A percentile compares a stretch with the other conserved stretches of the same genome.
phyloP scores from a whole-genome alignment of 2,113 vertebrate genomes.

The Prolemur simus region DNA sequence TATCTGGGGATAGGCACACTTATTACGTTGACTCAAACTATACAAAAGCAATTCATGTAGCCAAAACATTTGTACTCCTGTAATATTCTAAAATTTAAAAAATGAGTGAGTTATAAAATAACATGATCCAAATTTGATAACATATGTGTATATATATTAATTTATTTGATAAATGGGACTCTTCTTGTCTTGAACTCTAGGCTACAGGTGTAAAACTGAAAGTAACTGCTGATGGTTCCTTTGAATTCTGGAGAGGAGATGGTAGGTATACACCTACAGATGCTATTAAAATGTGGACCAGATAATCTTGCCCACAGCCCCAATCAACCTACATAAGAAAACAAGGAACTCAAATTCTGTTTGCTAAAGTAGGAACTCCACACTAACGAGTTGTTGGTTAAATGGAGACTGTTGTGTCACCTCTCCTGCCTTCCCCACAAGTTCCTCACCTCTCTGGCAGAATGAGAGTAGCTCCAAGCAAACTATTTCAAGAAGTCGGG shows the following conservation, averaged over 20 bases:
- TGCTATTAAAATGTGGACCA: not conserved
- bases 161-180: not conserved
- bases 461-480: not conserved
- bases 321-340: not conserved
- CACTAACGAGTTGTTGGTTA: not conserved
- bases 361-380: not conserved
- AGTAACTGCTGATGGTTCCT: not conserved
- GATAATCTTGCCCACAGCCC: not conserved
- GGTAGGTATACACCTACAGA: not conserved
- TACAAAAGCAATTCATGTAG: too few species aligned
- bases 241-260: not conserved
- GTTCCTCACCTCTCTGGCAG: not conserved
- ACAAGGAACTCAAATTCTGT: not conserved
- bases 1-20: too few species aligned
- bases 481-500: not conserved
- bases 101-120: not conserved
- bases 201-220: not conserved
- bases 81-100: not conserved
- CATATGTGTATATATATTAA: not conserved
- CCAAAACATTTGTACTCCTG: too few species aligned
- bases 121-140: not conserved
- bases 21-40: too few species aligned
- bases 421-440: not conserved
- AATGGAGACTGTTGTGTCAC: not conserved
- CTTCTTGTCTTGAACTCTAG: not conserved